Conservation (phyloP, 2,113 vertebrate genomes). For the Butorides virescens region DNA sequence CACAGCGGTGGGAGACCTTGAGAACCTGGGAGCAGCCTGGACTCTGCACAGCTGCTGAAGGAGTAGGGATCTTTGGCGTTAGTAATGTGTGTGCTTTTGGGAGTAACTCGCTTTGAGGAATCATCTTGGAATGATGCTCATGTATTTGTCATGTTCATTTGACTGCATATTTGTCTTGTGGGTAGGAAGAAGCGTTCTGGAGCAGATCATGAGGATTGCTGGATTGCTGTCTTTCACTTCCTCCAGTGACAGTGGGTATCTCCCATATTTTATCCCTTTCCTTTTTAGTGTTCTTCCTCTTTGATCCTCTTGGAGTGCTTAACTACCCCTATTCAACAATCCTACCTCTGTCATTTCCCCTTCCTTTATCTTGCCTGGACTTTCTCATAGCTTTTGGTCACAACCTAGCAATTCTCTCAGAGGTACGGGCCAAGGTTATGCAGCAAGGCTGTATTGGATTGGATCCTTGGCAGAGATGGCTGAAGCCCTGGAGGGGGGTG, state of each 20-base stretch:
- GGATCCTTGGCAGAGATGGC: neutral
- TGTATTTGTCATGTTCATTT: conserved; percentile 12
- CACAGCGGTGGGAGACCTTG: neutral
- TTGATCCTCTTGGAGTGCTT: neutral
- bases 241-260: neutral
- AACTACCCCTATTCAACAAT: neutral
- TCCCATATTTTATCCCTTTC: neutral
- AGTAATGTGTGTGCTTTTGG: neutral
- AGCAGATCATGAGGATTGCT: neutral
- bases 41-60: neutral
- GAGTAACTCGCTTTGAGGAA: neutral
- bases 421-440: neutral
- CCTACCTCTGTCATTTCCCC: neutral
- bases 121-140: neutral
- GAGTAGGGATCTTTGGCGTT: neutral
- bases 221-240: neutral
- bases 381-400: neutral
- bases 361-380: neutral
- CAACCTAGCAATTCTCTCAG: neutral
- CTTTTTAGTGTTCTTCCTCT: neutral
- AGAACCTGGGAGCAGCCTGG: neutral
- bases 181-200: conserved; percentile 2
- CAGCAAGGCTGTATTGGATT: neutral
- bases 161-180: neutral
- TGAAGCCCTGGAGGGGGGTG: neutral